Conservation (phyloP, 1,140 invertebrate genomes). For the Musca vetustissima region DNA sequence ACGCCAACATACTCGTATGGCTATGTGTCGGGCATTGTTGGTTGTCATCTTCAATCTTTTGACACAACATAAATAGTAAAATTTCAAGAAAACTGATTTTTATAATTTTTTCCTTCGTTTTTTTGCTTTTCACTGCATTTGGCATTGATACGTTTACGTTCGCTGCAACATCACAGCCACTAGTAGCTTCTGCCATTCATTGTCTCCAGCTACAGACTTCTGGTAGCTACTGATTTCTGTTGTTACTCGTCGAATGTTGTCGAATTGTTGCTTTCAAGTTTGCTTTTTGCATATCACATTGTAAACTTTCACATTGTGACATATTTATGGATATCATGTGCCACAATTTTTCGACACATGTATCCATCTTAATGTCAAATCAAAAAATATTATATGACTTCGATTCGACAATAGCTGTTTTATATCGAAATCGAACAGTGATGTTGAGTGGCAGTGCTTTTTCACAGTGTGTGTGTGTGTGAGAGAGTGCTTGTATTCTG, state of each 20-base stretch:
- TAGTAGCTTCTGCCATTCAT: not conserved
- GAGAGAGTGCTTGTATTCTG: too few species aligned
- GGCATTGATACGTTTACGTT: not conserved
- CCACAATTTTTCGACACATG: conserved; percentile 51
- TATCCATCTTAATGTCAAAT: conserved; percentile 51
- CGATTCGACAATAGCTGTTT: too few species aligned
- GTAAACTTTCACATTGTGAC: conserved; percentile 55
- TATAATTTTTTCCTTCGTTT: conserved; percentile 5
- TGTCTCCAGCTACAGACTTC: not conserved
- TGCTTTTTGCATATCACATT: conserved; percentile 43
- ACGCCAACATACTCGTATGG: conserved; percentile 26
- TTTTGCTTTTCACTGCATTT: not conserved
- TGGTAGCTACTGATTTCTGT: not conserved
- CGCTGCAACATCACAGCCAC: too few species aligned
- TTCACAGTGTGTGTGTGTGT: too few species aligned
- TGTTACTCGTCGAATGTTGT: too few species aligned
- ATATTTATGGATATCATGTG: conserved; percentile 56
- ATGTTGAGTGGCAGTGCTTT: too few species aligned
- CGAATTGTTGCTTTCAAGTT: not conserved
- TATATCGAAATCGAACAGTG: too few species aligned
- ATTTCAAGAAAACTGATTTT: not conserved
- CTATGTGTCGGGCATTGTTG: not conserved
- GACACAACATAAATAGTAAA: conserved; percentile 46
- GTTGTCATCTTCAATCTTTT: conserved; percentile 28
- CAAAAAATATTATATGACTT: conserved; percentile 14